Evolutionary conservation across 64 coral and sea anemone species (phyloP), one percentile per base, ranked within the genome.

Genomic region (Stylophora pistillata): DNA sequence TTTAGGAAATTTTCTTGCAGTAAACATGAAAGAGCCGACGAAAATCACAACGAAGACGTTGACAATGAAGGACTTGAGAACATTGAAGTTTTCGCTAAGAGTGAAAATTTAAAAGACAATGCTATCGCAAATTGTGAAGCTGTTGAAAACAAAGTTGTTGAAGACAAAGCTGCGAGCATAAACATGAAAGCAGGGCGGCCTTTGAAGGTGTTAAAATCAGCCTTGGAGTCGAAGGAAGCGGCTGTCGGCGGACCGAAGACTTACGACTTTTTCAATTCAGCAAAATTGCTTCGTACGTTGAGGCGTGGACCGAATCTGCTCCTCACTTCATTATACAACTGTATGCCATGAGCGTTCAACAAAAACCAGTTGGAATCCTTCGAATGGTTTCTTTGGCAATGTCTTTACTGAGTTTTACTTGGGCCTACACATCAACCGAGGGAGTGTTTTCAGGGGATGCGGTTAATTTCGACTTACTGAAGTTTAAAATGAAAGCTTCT

Each of bases 291-390:
- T 29, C 87, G 30, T 58, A 78, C 28, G 76, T 89, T 79, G 87
- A 89, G 17, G 87, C 73, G 17, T 55, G 78, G 65, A 26, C 31
- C 16, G 88, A 89, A 29, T 75, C 76, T 68, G 76, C 56, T 2
- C 88, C 88, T 12, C 88, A 89, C 14, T 20, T 81, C 76, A 59
- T 89, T 55, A 89, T 89, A 20, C 88, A 89, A 53, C 76, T 89
- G 21, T 77, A 81, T 58, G 77, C 88, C 9, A 72, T 89, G 31
- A 76, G 23, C 9, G 30, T 70, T 89, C 88, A 89, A 81, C 21
- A 89, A n/a, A 77, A 89, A 56, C 87, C 87, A 9, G 27, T 89
- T 15, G 15, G 66, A 16, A 29, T 79, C 53, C 79, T 89, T 80
- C 87, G 80, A 34, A 79, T 89, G 75, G 70, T 89, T 11, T 89